A percentile compares a stretch with the other conserved stretches of the same genome.
Evolutionary conservation across 2,113 vertebrate genomes (phyloP).

Genomic region (Barnardius zonarius): DNA sequence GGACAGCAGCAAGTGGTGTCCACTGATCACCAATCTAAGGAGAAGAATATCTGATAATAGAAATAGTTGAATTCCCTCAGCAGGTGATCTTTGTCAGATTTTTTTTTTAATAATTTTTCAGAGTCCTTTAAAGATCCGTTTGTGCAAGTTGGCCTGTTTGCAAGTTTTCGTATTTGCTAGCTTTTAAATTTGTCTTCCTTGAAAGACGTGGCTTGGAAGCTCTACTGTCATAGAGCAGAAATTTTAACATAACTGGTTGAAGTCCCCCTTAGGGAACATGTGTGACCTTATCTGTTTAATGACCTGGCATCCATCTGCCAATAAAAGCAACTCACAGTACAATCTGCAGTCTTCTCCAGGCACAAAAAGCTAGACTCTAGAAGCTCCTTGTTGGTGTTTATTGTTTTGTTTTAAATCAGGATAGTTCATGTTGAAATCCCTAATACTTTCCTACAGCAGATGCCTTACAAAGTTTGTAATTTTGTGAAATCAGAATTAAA

Average conservation of each 20-base stretch:
- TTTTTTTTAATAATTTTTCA: background rate
- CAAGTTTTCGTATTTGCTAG: background rate
- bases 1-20: background rate
- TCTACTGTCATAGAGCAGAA: background rate
- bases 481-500: background rate
- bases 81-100: background rate
- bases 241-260: background rate
- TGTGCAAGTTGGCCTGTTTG: background rate
- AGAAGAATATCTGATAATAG: background rate
- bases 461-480: background rate
- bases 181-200: background rate
- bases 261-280: background rate
- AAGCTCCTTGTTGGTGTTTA: background rate
- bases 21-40: background rate
- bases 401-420: background rate
- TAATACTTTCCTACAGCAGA: background rate
- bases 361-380: background rate
- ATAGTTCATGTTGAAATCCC: background rate
- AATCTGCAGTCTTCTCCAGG: background rate
- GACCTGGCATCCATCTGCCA: background rate
- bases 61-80: background rate
- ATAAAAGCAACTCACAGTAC: background rate
- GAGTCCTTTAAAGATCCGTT: background rate
- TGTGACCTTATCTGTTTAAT: background rate
- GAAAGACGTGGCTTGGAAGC: background rate